Evolutionary conservation across 92 coral and sea anemone genomes (phyloP), one percentile per base, ranked within the genome.

Genomic region (Phymanthus crucifer): DNA sequence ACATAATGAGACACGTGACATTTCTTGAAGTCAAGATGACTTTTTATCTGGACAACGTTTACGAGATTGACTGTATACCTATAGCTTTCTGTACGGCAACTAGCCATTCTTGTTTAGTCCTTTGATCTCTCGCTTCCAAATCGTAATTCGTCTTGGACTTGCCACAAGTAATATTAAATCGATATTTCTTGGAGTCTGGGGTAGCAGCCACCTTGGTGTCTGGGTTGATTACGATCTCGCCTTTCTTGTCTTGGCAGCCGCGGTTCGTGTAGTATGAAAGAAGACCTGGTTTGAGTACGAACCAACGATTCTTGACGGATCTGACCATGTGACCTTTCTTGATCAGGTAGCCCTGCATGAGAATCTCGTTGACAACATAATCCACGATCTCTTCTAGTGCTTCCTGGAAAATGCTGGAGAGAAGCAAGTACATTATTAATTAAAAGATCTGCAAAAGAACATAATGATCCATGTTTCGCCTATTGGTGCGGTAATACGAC

Each of bases 301-400:
- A 94, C 98, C 98, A 94, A 19, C 98, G 85, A 24, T 91, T 91
- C 78, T 94, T 94, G 40, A 83, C 68, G n/a, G 93, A 88, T 73
- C 90, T 90, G 77, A 94, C 84, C 86, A 87, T 90, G 73, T 92
- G 94, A 56, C 98, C 98, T 75, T 94, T 94, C 91, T 94, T 94
- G 71, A 83, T 77, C 37, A 94, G 82, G 77, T 87, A 92, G n/a
- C 98, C 98, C 48, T 93, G 96, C 84, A 87, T 89, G 58, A 91
- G 77, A 4, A 94, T 92, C 66, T 88, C 94, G 38, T 86, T 85
- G 17, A 94, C 71, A 31, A 94, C 87, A 67, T 81, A 87, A 68
- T 92, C 98, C 66, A 83, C 92, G 40, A 94, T 85, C 67, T 94
- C 98, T 66, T 92, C 93, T 11, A 94, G 86, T 13, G 94, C 98